phyloP scores from a whole-genome alignment of 2,888 invertebrate genomes.

The Apodemia zela region DNA sequence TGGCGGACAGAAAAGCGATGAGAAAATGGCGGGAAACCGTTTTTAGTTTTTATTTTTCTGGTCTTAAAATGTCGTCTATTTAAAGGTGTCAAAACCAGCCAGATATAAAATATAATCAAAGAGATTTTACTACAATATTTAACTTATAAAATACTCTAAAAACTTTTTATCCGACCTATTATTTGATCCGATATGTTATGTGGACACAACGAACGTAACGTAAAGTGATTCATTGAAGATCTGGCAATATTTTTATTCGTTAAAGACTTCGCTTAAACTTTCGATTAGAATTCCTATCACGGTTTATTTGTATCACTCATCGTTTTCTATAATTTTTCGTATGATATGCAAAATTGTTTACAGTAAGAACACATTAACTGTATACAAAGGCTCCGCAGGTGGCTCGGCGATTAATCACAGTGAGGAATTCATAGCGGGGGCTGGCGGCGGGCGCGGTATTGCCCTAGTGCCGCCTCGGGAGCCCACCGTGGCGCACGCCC shows the following conservation, averaged over 20 bases:
- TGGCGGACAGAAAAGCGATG: too few relatives aligned
- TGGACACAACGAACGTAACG: too few relatives aligned
- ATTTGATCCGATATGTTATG: too few relatives aligned
- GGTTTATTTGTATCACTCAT: slow-evolving; percentile 14
- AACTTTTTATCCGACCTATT: too few relatives aligned
- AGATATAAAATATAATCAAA: too few relatives aligned
- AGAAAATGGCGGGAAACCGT: too few relatives aligned
- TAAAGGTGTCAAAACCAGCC: too few relatives aligned
- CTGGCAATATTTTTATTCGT: background rate
- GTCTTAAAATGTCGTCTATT: too few relatives aligned
- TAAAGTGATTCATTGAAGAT: too few relatives aligned
- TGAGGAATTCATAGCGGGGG: slow-evolving; percentile 51
- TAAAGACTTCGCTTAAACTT: background rate
- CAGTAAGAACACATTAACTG: slow-evolving; percentile 39
- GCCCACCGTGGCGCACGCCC: slow-evolving; percentile 61
- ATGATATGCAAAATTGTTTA: slow-evolving; percentile 41
- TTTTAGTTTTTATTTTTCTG: too few relatives aligned
- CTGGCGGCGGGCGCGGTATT: slow-evolving; percentile 41
- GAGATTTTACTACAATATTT: too few relatives aligned
- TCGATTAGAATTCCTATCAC: background rate
- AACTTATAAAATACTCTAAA: too few relatives aligned
- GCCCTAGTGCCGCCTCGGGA: slow-evolving; percentile 70
- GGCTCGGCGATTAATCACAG: slow-evolving; percentile 73
- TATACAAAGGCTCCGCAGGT: slow-evolving; percentile 75
- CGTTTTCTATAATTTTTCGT: slow-evolving; percentile 18